These are phyloP conservation scores for Ploceus nigricollis DNA, from an alignment of 2,113 vertebrate species.

Conservation along the genomic window DNA sequence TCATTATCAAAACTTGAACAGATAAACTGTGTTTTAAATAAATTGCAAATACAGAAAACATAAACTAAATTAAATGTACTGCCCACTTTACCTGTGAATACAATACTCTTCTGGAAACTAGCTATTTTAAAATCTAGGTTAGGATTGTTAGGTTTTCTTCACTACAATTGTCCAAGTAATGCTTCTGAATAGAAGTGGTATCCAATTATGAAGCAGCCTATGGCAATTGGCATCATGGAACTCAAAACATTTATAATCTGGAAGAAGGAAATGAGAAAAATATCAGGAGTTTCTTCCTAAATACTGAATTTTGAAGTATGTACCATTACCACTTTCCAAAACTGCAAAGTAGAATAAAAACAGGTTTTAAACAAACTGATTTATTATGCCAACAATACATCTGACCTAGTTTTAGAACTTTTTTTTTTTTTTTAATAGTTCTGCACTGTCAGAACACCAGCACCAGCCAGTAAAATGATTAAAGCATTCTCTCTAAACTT, in stretches of 20 bases:
- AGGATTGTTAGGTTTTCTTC: not conserved
- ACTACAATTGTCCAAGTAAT: not conserved
- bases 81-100: not conserved
- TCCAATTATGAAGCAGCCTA: not conserved
- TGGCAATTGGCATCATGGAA: not conserved
- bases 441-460: not conserved
- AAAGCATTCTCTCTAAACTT: slow-evolving; percentile 29
- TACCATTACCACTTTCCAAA: not conserved
- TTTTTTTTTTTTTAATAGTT: not conserved
- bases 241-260: not conserved
- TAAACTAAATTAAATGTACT: not conserved
- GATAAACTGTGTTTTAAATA: not conserved
- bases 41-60: not conserved
- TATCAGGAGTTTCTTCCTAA: not conserved
- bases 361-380: not conserved
- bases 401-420: slow-evolving; percentile 39
- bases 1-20: not conserved
- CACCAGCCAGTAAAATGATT: slow-evolving; percentile 42
- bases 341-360: not conserved
- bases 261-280: not conserved
- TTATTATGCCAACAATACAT: slow-evolving; percentile 17
- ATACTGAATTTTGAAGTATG: not conserved
- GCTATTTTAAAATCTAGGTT: not conserved
- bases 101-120: not conserved
- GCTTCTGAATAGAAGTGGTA: not conserved